Conservation (phyloP, 1,140 invertebrate genomes). For the Drosophila watanabei region DNA sequence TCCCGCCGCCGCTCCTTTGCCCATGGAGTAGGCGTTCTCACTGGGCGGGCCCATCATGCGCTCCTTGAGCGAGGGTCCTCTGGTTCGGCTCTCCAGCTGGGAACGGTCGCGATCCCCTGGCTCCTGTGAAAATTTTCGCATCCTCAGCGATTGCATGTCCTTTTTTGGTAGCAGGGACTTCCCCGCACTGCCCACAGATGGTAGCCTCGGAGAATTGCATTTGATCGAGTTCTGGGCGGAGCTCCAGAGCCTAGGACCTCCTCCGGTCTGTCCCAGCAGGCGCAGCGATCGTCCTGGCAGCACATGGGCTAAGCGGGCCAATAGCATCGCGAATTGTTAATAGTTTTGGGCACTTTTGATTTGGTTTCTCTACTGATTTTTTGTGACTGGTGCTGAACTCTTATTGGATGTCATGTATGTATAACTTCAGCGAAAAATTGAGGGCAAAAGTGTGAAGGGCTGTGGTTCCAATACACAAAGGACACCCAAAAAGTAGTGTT, state of each 20-base stretch:
- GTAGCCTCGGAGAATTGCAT: neutral
- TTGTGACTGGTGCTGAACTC: neutral
- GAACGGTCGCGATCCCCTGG: slow-evolving; percentile 44
- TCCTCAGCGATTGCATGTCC: slow-evolving; percentile 3
- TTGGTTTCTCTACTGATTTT: neutral
- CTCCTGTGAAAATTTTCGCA: slow-evolving; percentile 57
- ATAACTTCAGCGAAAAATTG: neutral
- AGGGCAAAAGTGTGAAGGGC: neutral
- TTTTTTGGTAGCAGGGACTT: slow-evolving; percentile 18
- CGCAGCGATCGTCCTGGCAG: slow-evolving; percentile 38
- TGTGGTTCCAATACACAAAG: slow-evolving; percentile 1
- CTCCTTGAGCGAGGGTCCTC: slow-evolving; percentile 69
- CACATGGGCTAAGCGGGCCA: slow-evolving; percentile 48
- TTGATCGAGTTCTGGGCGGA: slow-evolving; percentile 22
- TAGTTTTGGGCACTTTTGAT: neutral
- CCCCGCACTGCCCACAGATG: neutral
- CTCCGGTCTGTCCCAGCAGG: slow-evolving; percentile 20
- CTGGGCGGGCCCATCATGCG: slow-evolving; percentile 77
- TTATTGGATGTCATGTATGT: neutral
- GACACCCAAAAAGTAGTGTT: neutral
- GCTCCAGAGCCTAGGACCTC: slow-evolving; percentile 34
- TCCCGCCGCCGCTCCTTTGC: slow-evolving; percentile 94
- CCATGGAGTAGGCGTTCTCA: slow-evolving; percentile 91
- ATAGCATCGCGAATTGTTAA: slow-evolving; percentile 42
- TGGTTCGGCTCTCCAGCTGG: slow-evolving; percentile 43